These are phyloP conservation scores for Pseudomugil gertrudae DNA, from an alignment of 2,797 vertebrate genomes.

Conservation along the genomic window DNA sequence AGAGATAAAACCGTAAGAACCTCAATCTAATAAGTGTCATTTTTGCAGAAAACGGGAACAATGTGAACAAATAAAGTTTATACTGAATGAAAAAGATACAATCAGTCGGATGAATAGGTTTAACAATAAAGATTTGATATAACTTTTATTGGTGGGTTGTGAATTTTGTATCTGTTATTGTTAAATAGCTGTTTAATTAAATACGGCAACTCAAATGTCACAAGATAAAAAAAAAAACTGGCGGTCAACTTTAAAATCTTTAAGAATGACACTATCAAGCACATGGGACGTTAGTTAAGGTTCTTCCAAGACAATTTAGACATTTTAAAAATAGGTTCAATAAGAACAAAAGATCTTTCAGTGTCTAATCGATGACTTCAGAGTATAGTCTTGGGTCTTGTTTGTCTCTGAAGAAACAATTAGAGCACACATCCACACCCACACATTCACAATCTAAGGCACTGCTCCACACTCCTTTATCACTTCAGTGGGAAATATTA, in stretches of 20 bases:
- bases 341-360: constrained; percentile 7
- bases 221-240: background rate
- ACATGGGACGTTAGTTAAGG: constrained; percentile 17
- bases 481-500: constrained; percentile 36
- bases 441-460: constrained; percentile 77
- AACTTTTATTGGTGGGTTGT: background rate
- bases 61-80: background rate
- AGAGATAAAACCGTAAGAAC: constrained; percentile 8
- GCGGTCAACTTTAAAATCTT: background rate
- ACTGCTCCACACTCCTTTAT: constrained; percentile 69
- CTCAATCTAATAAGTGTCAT: background rate
- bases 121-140: background rate
- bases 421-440: constrained; percentile 46
- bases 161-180: constrained; percentile 3
- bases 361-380: constrained; percentile 13
- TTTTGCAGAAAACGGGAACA: background rate
- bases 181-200: constrained; percentile 10
- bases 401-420: constrained; percentile 42
- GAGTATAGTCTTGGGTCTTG: constrained; percentile 26
- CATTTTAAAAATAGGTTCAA: constrained; percentile 16
- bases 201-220: background rate
- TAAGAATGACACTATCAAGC: constrained; percentile 25
- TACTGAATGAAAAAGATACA: constrained; percentile 9
- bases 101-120: constrained; percentile 9
- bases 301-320: constrained; percentile 11